phyloP scores from a whole-genome alignment of 1,140 invertebrate genomes.

The Acromyrmex echinatior region DNA sequence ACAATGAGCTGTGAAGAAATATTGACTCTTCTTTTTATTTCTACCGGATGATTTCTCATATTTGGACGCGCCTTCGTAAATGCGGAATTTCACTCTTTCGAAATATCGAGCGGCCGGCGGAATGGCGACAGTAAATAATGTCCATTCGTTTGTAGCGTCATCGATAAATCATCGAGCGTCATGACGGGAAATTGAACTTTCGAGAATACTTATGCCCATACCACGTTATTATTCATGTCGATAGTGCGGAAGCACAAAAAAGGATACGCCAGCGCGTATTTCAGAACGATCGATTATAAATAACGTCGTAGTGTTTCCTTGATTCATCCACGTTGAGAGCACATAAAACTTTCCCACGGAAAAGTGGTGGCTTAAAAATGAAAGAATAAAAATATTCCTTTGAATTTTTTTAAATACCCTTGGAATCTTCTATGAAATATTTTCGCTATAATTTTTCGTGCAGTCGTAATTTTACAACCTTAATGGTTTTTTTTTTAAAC shows the following conservation, averaged over 20 bases:
- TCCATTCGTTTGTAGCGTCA: constrained; percentile 72
- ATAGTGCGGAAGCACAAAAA: constrained; percentile 58
- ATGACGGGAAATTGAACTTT: constrained; percentile 78
- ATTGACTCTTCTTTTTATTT: neutral
- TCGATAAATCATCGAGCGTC: constrained; percentile 71
- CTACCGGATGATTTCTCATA: constrained; percentile 63
- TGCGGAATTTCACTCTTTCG: constrained; percentile 54
- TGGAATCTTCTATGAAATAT: neutral
- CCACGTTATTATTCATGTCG: constrained; percentile 75
- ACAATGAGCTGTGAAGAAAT: constrained; percentile 21
- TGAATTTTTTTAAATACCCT: neutral
- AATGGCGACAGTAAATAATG: constrained; percentile 75
- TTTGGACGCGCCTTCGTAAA: constrained; percentile 48
- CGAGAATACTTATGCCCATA: constrained; percentile 75
- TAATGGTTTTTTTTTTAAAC: neutral
- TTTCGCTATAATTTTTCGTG: neutral
- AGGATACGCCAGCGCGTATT: constrained; percentile 61
- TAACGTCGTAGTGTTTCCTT: constrained; percentile 57
- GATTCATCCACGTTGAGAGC: constrained; percentile 38
- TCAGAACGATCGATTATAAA: constrained; percentile 65
- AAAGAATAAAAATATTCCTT: neutral
- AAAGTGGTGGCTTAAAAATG: neutral
- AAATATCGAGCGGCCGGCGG: constrained; percentile 29
- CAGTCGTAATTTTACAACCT: neutral
- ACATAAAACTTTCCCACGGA: neutral